Evolutionary conservation across 2,797 vertebrate genomes (phyloP).

Genomic region (Cuniculus paca): DNA sequence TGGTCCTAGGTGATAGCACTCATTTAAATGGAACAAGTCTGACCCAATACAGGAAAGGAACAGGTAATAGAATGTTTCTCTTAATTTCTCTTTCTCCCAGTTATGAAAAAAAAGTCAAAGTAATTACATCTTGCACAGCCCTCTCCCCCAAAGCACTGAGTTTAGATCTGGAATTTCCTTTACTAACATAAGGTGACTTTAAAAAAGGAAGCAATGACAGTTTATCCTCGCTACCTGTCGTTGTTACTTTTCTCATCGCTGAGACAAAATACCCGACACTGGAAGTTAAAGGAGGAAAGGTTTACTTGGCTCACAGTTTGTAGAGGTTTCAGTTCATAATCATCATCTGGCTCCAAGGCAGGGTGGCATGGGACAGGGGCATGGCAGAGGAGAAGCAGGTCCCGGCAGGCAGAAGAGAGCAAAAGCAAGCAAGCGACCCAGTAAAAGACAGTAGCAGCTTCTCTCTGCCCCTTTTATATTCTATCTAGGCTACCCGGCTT

Average conservation of each 20-base stretch:
- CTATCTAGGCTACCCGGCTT: neutral
- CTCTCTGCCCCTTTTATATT: neutral
- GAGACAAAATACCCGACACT: neutral
- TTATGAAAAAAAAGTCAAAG: neutral
- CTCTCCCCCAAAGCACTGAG: neutral
- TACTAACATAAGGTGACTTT: neutral
- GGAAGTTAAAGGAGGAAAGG: neutral
- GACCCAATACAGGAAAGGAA: neutral
- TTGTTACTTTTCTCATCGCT: neutral
- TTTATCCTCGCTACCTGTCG: neutral
- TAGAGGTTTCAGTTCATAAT: neutral
- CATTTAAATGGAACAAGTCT: neutral
- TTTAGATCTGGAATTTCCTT: constrained; percentile 56
- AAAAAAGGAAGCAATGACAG: neutral
- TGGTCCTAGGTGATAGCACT: neutral
- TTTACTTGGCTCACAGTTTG: neutral
- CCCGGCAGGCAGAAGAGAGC: neutral
- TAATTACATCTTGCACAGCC: neutral
- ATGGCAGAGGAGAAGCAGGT: neutral
- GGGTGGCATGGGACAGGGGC: neutral
- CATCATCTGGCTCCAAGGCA: neutral
- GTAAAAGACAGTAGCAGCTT: neutral
- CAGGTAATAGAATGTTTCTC: neutral
- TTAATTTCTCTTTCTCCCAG: neutral
- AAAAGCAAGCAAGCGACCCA: neutral